Conservation (phyloP, 2,888 invertebrate genomes). For the Mamestra brassicae region DNA sequence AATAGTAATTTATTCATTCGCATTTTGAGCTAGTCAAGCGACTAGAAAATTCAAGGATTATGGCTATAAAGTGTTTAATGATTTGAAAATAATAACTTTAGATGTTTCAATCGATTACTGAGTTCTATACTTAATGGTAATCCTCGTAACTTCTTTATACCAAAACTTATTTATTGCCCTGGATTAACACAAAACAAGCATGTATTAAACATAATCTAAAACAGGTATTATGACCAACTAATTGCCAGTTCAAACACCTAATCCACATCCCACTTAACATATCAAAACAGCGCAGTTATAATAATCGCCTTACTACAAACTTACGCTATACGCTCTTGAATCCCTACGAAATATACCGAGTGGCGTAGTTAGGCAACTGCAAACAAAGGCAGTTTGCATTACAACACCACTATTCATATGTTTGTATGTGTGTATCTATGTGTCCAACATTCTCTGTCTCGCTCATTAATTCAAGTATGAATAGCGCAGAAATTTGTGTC, state of each 20-base stretch:
- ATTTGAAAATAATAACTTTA: not conserved
- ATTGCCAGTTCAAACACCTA: slow-evolving; percentile 12
- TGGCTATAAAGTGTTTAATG: not conserved
- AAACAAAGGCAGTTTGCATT: slow-evolving; percentile 58
- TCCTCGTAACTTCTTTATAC: not conserved
- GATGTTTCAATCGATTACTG: not conserved
- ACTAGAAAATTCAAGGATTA: not conserved
- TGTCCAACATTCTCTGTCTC: slow-evolving; percentile 50
- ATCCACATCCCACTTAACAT: slow-evolving; percentile 11
- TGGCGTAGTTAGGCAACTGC: slow-evolving; percentile 33
- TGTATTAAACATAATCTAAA: not conserved
- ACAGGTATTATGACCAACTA: not conserved
- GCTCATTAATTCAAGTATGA: slow-evolving; percentile 60
- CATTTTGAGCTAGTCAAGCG: not conserved
- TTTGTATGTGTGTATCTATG: slow-evolving; percentile 14
- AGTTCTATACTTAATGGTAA: not conserved
- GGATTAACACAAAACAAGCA: not conserved
- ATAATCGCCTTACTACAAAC: slow-evolving; percentile 32
- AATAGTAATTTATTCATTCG: slow-evolving; percentile 49
- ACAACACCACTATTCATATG: slow-evolving; percentile 31
- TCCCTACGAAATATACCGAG: slow-evolving; percentile 44
- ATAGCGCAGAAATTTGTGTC: slow-evolving; percentile 57
- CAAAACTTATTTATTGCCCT: not conserved
- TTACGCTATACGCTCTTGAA: slow-evolving; percentile 21
- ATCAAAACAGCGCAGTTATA: slow-evolving; percentile 31